phyloP scores from a whole-genome alignment of 2,113 vertebrate genomes.

The Hippotragus niger region DNA sequence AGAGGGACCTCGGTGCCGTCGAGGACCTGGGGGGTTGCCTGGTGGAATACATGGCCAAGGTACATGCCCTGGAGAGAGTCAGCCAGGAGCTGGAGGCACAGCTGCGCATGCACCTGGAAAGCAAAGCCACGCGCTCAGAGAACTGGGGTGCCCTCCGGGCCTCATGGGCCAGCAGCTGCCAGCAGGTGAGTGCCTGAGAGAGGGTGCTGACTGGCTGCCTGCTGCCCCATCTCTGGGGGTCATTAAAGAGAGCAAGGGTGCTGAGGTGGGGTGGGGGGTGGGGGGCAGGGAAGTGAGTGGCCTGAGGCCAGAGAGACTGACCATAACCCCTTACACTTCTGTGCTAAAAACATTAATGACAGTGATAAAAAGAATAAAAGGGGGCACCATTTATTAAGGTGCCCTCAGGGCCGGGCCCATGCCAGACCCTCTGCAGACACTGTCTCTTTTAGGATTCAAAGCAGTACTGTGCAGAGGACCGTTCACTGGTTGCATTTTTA shows the following conservation, averaged over 20 bases:
- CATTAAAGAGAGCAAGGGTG: neutral
- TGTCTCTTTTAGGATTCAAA: neutral
- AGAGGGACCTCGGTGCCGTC: conserved; percentile 70
- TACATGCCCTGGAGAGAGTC: conserved; percentile 89
- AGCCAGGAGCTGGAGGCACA: conserved; percentile 93
- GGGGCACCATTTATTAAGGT: no score
- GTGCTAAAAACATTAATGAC: neutral
- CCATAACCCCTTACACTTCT: no score
- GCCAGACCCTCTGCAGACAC: fast-evolving
- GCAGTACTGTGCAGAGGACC: neutral
- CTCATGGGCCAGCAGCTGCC: conserved; percentile 90
- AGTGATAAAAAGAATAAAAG: fast-evolving
- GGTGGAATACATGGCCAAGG: conserved; percentile 94
- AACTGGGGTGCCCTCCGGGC: conserved; percentile 85
- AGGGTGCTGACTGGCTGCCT: neutral
- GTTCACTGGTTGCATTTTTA: neutral
- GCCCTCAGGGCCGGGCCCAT: fast-evolving
- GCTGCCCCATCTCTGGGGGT: neutral
- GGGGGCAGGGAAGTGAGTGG: no score
- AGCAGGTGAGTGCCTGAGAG: conserved; percentile 83
- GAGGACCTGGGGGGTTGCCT: conserved; percentile 88
- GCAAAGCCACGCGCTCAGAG: conserved; percentile 83
- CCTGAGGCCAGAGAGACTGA: neutral
- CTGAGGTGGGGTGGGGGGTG: neutral
- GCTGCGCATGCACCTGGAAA: conserved; percentile 89